Evolutionary conservation across 2,888 invertebrate genomes (phyloP).

Genomic region (Tanypteryx hageni): DNA sequence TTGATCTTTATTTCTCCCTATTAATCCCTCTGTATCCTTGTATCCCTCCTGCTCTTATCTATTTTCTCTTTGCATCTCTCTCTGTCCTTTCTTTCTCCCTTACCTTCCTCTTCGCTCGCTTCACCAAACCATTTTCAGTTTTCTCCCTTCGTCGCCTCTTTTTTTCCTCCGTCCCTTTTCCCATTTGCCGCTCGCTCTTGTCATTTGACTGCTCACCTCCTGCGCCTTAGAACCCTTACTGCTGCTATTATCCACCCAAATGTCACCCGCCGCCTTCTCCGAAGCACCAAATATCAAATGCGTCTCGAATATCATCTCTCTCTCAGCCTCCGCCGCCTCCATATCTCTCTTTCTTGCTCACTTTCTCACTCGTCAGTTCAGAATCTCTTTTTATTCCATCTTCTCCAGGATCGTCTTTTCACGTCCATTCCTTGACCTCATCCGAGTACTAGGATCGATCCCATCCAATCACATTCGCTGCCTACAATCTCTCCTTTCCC

Average conservation of each 20-base stretch:
- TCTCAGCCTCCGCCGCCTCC: constrained; percentile 1
- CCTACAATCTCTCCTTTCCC: background rate
- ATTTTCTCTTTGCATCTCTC: no score
- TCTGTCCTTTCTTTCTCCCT: no score
- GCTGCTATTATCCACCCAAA: background rate
- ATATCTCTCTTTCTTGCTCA: background rate
- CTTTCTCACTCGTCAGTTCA: no score
- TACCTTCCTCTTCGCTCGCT: no score
- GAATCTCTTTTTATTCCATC: no score
- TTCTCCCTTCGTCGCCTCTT: background rate
- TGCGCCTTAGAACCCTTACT: background rate
- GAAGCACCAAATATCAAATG: constrained; percentile 2
- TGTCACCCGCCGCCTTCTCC: background rate
- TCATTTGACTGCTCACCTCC: background rate
- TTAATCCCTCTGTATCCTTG: no score
- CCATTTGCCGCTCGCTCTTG: background rate
- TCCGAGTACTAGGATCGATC: background rate
- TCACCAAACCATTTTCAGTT: no score
- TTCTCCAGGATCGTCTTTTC: background rate
- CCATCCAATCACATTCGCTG: background rate
- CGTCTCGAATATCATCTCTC: constrained; percentile 26
- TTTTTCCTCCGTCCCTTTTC: background rate
- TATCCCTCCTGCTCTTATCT: no score
- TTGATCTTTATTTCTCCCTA: no score
- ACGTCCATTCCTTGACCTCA: constrained; percentile 14